Percentiles rank a stretch among this genome's conserved stretches.
These are phyloP conservation scores for Wiebesia pumilae DNA, from an alignment of 1,140 invertebrate genomes.

Conservation along the genomic window DNA sequence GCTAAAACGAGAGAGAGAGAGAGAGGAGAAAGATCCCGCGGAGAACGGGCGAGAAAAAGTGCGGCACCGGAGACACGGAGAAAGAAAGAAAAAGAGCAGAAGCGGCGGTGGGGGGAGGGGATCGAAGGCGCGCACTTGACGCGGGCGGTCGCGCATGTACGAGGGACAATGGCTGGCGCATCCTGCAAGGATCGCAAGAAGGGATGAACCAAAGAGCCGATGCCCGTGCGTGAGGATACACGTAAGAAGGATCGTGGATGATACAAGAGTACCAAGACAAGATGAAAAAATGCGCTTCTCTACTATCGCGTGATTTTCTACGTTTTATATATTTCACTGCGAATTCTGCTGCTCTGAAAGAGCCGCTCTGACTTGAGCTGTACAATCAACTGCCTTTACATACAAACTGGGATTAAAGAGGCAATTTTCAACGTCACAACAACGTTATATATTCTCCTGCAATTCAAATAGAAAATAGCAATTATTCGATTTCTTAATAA, in stretches of 20 bases:
- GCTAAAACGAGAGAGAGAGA: neutral
- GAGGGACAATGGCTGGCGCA: neutral
- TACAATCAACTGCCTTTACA: too few species aligned
- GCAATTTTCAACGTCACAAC: too few species aligned
- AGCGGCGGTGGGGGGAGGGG: neutral
- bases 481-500: too few species aligned
- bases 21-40: slow-evolving; percentile 12
- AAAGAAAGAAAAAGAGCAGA: neutral
- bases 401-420: too few species aligned
- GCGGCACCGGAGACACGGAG: neutral
- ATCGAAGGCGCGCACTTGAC: slow-evolving; percentile 34
- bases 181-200: slow-evolving; percentile 9
- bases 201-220: neutral
- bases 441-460: too few species aligned
- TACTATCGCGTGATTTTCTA: neutral
- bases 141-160: slow-evolving; percentile 14
- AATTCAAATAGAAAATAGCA: too few species aligned
- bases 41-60: slow-evolving; percentile 9
- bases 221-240: neutral
- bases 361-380: too few species aligned
- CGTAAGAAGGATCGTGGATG: neutral
- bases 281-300: neutral
- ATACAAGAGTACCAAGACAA: neutral
- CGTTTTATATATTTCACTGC: neutral
- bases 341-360: too few species aligned